Evolutionary conservation across 2,797 vertebrate species (phyloP).

Genomic region (Ctenochaetus hawaiiensis): DNA sequence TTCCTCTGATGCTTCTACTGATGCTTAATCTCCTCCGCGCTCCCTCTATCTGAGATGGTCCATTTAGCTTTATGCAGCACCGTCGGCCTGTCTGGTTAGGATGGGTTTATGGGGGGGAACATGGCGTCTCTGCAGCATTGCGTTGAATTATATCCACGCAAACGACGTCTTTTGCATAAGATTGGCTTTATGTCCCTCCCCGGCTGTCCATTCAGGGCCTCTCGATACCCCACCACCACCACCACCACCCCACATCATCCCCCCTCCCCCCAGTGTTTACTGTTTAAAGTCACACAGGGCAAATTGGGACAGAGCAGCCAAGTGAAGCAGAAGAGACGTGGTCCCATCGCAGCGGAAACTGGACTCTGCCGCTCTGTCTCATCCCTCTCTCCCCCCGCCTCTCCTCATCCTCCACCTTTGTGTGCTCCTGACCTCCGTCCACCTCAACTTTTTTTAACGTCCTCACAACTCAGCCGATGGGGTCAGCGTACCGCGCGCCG

Average conservation of each 20-base stretch:
- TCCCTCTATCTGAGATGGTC: slow-evolving; percentile 75
- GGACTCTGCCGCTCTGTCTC: slow-evolving; percentile 56
- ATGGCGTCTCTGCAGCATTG: slow-evolving; percentile 53
- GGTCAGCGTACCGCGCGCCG: neutral
- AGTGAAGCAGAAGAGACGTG: slow-evolving; percentile 84
- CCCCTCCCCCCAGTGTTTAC: slow-evolving; percentile 82
- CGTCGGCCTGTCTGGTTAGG: slow-evolving; percentile 72
- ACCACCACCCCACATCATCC: neutral
- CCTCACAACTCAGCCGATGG: slow-evolving; percentile 25
- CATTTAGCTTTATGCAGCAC: slow-evolving; percentile 77
- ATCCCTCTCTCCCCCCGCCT: slow-evolving; percentile 10
- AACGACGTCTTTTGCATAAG: slow-evolving; percentile 65
- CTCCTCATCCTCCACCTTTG: slow-evolving; percentile 48
- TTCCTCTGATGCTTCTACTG: slow-evolving; percentile 77
- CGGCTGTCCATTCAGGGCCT: slow-evolving; percentile 48
- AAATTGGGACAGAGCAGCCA: slow-evolving; percentile 84
- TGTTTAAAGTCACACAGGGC: slow-evolving; percentile 81
- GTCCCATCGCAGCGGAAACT: slow-evolving; percentile 63
- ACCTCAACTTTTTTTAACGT: slow-evolving; percentile 39
- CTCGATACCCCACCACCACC: slow-evolving; percentile 11
- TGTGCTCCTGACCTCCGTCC: slow-evolving; percentile 47
- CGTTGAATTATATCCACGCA: slow-evolving; percentile 63
- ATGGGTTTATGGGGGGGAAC: slow-evolving; percentile 70
- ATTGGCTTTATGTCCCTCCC: slow-evolving; percentile 56
- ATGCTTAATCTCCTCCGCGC: slow-evolving; percentile 75